These are phyloP conservation scores for Drosophila parvula DNA, from an alignment of 1,140 invertebrate species.

Conservation along the genomic window DNA sequence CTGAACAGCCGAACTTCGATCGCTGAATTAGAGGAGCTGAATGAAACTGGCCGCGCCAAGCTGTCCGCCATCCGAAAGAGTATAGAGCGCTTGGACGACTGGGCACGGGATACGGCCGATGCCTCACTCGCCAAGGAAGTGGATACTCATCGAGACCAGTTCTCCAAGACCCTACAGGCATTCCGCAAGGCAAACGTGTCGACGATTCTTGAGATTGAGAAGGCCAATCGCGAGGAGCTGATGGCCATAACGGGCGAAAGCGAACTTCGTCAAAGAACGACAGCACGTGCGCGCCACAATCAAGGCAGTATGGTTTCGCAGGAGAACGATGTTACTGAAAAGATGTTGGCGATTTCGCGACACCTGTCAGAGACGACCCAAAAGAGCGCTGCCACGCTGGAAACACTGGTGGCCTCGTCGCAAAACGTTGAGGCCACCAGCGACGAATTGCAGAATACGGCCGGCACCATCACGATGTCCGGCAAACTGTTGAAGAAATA, in stretches of 20 bases:
- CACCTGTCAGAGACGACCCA: constrained; percentile 94
- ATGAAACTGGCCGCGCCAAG: constrained; percentile 89
- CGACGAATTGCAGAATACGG: constrained; percentile 93
- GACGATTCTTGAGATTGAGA: constrained; percentile 90
- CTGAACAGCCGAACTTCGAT: constrained; percentile 88
- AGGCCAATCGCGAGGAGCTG: constrained; percentile 88
- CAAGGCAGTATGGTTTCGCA: constrained; percentile 77
- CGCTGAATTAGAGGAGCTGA: constrained; percentile 88
- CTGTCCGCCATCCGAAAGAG: constrained; percentile 87
- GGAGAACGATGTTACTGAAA: constrained; percentile 90
- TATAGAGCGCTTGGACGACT: constrained; percentile 88
- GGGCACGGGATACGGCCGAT: constrained; percentile 88
- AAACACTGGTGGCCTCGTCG: constrained; percentile 90
- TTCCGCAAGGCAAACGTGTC: constrained; percentile 92
- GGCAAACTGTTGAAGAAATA: constrained; percentile 97
- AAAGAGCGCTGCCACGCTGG: constrained; percentile 92
- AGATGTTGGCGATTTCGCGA: constrained; percentile 91
- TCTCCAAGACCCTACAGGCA: constrained; percentile 88
- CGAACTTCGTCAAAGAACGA: constrained; percentile 85
- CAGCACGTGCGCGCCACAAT: constrained; percentile 58
- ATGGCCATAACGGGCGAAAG: constrained; percentile 86
- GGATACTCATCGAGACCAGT: constrained; percentile 88
- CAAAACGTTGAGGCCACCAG: constrained; percentile 89
- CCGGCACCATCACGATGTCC: constrained; percentile 93
- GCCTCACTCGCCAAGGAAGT: constrained; percentile 87